Base-by-base conservation (phyloP, 92 coral and sea anemone species). In the Porites rus region DNA sequence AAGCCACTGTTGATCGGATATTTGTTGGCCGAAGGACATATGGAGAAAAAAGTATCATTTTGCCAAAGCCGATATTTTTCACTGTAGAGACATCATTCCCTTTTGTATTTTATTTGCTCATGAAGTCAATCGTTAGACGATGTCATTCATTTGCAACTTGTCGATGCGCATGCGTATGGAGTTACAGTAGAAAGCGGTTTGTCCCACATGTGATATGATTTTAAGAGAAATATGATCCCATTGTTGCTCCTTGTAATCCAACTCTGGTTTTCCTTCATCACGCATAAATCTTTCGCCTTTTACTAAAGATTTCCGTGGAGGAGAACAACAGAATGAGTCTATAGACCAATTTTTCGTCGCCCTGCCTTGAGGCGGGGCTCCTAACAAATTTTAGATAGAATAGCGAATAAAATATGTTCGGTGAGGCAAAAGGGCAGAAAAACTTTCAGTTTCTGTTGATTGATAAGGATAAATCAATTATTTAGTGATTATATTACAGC, bases 261-360 rank as follows among this genome's bases (percentile, higher is more conserved):
- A 83, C 87, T 83, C 87, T 83, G 87, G 87, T 83, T 83, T 83
- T 83, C 87, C 87, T 83, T 83, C 80, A 83, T 20, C 19, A 74
- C 87, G 87, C 74, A 83, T 83, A 88, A 92, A 92, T 88, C 94
- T 92, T 92, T 92, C 90, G 94, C 94, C 94, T 92, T 92, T 92
- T 89, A 92, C 92, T 89, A 92, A 92, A 92, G 94, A 92, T 92
- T 92, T 92, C 94, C 94, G 94, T 92, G 94, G 94, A 92, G 94
- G 94, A 92, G 94, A 92, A 93, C 96, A 93, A 88, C 75, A 62
- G 77, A 93, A 90, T 93, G 93, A 93, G 96, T 93, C 93, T 93
- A 93, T 95, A 95, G 98, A 95, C 96, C 69, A 93, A 95, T 95
- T 95, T 95, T 95, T 94, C 80, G 94, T 88, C 77, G 92, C 98